A percentile compares a stretch with the other conserved stretches of the same genome.
These are phyloP conservation scores for Arvicanthis niloticus DNA, from an alignment of 2,113 vertebrate species.

Conservation along the genomic window DNA sequence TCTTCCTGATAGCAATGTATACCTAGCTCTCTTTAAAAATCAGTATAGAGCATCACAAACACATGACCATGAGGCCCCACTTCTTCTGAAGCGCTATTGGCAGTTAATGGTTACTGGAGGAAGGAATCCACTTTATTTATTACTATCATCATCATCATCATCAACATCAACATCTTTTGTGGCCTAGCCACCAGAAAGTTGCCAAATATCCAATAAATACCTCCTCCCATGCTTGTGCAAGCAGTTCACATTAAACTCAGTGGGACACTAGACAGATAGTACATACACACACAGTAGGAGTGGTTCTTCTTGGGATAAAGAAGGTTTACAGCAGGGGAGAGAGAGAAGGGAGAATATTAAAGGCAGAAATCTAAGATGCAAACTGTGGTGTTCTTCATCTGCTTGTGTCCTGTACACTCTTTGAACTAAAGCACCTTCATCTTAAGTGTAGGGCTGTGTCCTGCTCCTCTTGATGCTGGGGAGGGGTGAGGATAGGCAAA, in stretches of 20 bases:
- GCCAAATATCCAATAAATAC: not conserved
- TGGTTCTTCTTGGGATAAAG: not conserved
- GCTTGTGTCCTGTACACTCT: not conserved
- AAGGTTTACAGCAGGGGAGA: not conserved
- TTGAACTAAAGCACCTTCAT: not conserved
- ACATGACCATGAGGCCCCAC: not conserved
- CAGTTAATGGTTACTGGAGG: not conserved
- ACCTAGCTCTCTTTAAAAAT: not conserved
- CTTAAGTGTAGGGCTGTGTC: not conserved
- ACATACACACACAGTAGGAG: not conserved
- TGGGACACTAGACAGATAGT: not conserved
- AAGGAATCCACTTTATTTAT: not conserved
- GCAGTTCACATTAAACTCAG: not conserved
- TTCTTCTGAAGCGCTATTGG: not conserved
- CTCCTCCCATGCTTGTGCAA: not conserved
- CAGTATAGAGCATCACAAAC: not conserved
- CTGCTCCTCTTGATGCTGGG: not conserved
- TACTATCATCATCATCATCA: not conserved
- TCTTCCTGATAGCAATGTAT: rapidly evolving
- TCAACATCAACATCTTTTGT: not conserved
- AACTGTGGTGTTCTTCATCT: not conserved
- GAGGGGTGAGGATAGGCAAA: not conserved
- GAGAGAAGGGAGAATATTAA: too few species aligned
- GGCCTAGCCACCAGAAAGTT: not conserved
- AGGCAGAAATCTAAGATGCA: not conserved